These are phyloP conservation scores for Stegophylla sp. DNA, from an alignment of 2,888 invertebrate species.

Conservation along the genomic window DNA sequence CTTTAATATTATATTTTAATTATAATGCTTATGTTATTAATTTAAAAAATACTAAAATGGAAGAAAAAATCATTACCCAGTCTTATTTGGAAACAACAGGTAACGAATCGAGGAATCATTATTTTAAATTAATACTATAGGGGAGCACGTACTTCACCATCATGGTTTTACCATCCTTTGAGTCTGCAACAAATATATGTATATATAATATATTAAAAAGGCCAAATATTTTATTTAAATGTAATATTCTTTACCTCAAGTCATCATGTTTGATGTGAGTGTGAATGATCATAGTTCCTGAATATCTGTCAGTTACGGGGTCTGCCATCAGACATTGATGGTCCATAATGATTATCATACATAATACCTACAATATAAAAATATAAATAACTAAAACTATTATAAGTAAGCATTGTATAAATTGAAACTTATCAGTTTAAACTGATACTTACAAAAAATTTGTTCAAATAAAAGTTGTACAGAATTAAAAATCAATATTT, in stretches of 20 bases:
- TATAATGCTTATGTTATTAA: conserved; percentile 37
- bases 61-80: conserved; percentile 55
- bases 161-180: conserved; percentile 39
- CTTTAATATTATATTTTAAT: conserved; percentile 20
- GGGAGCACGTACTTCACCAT: background rate
- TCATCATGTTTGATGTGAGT: conserved; percentile 43
- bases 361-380: conserved; percentile 25
- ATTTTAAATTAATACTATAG: conserved; percentile 55
- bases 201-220: background rate
- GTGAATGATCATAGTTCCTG: background rate
- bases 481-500: too few relatives aligned
- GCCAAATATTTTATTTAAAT: background rate
- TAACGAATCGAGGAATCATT: conserved; percentile 55
- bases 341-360: conserved; percentile 50
- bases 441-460: too few relatives aligned
- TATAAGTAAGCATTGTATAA: too few relatives aligned
- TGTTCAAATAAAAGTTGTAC: too few relatives aligned
- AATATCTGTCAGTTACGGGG: conserved; percentile 35
- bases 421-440: too few relatives aligned
- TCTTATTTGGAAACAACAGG: conserved; percentile 57
- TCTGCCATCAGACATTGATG: conserved; percentile 52
- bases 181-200: conserved; percentile 32
- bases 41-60: conserved; percentile 43
- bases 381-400: background rate
- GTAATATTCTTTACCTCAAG: background rate